Evolutionary conservation across 2,113 vertebrate genomes (phyloP).

Genomic region (Stegostoma tigrinum): DNA sequence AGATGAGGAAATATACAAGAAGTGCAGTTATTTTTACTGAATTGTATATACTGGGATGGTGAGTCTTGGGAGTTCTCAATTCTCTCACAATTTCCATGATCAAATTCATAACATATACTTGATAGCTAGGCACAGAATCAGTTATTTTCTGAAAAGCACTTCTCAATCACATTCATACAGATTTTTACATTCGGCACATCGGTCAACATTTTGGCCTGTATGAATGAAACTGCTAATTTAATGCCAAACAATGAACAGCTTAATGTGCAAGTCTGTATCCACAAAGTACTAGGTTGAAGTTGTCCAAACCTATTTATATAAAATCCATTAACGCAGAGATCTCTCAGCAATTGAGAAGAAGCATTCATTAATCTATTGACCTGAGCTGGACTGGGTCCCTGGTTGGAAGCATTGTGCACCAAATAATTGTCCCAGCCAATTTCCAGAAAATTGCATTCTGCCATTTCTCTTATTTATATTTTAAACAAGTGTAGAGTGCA

Average conservation of each 20-base stretch:
- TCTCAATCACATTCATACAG: neutral
- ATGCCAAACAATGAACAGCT: neutral
- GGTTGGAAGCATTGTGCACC: neutral
- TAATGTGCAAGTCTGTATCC: neutral
- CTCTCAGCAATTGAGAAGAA: neutral
- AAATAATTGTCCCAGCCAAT: neutral
- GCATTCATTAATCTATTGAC: neutral
- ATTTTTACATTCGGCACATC: neutral
- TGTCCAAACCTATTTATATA: neutral
- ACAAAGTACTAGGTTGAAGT: neutral
- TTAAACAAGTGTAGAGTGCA: neutral
- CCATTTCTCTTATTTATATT: neutral
- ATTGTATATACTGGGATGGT: neutral
- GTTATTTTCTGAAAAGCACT: neutral
- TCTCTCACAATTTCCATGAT: neutral
- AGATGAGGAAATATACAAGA: neutral
- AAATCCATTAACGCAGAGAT: neutral
- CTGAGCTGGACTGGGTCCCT: neutral
- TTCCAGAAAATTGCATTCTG: neutral
- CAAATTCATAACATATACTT: neutral
- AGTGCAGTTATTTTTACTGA: neutral
- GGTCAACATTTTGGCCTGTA: neutral
- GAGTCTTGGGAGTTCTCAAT: neutral
- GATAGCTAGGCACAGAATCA: neutral
- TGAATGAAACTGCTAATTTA: conserved; percentile 24